phyloP scores from a whole-genome alignment of 2,888 invertebrate species.

The Rambutsinella grinnellia region DNA sequence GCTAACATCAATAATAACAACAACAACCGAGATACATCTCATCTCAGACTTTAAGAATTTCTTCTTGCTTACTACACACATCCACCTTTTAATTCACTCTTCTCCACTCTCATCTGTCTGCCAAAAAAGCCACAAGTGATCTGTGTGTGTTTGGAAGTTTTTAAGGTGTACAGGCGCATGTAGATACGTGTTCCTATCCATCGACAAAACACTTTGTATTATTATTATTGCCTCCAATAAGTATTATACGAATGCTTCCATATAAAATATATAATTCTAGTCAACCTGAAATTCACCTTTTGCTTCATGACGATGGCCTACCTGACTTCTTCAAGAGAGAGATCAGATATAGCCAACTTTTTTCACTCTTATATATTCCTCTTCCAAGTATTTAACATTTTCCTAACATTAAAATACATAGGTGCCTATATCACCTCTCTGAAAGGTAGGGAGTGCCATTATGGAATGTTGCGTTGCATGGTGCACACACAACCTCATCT shows the following conservation, averaged over 20 bases:
- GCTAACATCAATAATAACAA: constrained; percentile 35
- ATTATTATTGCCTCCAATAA: constrained; percentile 30
- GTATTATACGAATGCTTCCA: too few species aligned
- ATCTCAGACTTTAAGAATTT: background rate
- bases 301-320: too few species aligned
- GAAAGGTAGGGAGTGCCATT: constrained; percentile 59
- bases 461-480: constrained; percentile 60
- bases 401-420: too few species aligned
- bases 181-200: constrained; percentile 28
- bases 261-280: constrained; percentile 9
- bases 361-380: background rate
- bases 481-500: constrained; percentile 36
- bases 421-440: too few species aligned
- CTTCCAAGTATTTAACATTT: constrained; percentile 35
- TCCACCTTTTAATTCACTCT: constrained; percentile 9
- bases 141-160: background rate
- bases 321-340: constrained; percentile 1
- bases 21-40: too few species aligned
- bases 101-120: constrained; percentile 18
- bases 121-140: constrained; percentile 20
- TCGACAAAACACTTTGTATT: constrained; percentile 49
- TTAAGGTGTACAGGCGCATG: too few species aligned
- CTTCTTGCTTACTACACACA: background rate
- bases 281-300: constrained; percentile 49
- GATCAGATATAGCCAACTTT: constrained; percentile 5